Percentiles rank a stretch among this genome's conserved stretches.
These are phyloP conservation scores for Eilema depressum DNA, from an alignment of 2,888 invertebrate species.

Conservation along the genomic window DNA sequence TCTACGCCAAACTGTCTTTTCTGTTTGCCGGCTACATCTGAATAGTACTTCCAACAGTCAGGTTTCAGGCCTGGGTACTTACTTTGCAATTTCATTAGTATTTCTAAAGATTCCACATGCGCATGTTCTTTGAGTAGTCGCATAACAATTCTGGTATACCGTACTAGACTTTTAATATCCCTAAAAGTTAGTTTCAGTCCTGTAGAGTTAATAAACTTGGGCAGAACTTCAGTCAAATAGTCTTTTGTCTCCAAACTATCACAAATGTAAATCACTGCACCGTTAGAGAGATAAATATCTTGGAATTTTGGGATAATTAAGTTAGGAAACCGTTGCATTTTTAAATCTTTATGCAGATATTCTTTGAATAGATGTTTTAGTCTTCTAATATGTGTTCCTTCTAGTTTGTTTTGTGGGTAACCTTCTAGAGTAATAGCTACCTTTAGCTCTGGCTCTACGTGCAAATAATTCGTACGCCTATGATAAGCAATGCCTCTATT, in stretches of 20 bases:
- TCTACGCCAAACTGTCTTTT: conserved; percentile 82
- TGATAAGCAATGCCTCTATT: conserved; percentile 80
- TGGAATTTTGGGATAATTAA: conserved; percentile 79
- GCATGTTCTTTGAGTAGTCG: conserved; percentile 73
- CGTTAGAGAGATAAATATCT: conserved; percentile 79
- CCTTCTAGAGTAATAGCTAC: conserved; percentile 77
- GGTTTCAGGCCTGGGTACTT: conserved; percentile 74
- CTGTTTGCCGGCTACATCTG: conserved; percentile 78
- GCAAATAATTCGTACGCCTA: conserved; percentile 79
- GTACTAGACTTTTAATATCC: conserved; percentile 70
- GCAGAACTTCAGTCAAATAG: conserved; percentile 73
- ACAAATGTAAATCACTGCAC: conserved; percentile 81
- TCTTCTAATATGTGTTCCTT: conserved; percentile 76
- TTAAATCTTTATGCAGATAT: conserved; percentile 77
- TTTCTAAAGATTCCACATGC: conserved; percentile 70
- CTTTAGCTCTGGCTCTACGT: conserved; percentile 78
- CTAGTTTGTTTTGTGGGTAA: conserved; percentile 77
- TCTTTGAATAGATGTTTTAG: conserved; percentile 79
- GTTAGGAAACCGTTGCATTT: conserved; percentile 72
- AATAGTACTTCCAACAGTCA: conserved; percentile 80
- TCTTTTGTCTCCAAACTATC: conserved; percentile 81
- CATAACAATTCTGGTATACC: conserved; percentile 78
- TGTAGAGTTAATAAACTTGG: conserved; percentile 76
- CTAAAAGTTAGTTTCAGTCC: conserved; percentile 74
- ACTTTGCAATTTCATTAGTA: conserved; percentile 65